Conservation (phyloP, 2,888 invertebrate genomes). For the Apamea epomidion region DNA sequence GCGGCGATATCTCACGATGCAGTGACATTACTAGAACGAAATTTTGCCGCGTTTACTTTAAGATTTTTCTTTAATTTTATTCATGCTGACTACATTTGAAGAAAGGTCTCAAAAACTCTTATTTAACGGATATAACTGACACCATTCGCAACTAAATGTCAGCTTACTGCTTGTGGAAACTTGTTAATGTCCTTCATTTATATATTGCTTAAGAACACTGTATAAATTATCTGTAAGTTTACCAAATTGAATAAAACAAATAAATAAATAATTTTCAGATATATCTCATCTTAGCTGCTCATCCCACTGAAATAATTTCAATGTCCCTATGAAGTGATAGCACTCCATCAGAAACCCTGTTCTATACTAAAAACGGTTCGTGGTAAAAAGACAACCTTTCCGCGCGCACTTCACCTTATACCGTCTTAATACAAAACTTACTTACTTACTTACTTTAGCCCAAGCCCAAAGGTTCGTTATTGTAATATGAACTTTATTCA, state of each 20-base stretch:
- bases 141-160: constrained; percentile 4
- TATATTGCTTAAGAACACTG: no score
- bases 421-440: not conserved
- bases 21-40: not conserved
- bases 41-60: not conserved
- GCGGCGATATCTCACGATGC: not conserved
- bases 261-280: not conserved
- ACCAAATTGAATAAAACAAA: no score
- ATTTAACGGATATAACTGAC: not conserved
- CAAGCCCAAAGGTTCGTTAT: not conserved
- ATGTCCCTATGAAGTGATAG: not conserved
- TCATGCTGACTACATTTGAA: not conserved
- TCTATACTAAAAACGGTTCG: not conserved
- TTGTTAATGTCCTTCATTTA: no score
- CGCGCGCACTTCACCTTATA: not conserved
- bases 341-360: not conserved
- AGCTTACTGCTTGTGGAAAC: not conserved
- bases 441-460: not conserved
- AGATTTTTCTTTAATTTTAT: not conserved
- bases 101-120: not conserved
- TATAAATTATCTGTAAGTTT: no score
- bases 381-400: not conserved
- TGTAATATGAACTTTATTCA: not conserved
- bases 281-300: not conserved
- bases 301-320: not conserved